Percentiles rank a stretch among this genome's conserved stretches.
Evolutionary conservation across 2,113 vertebrate genomes (phyloP).

Genomic region (Ophthalmolycus amberensis): DNA sequence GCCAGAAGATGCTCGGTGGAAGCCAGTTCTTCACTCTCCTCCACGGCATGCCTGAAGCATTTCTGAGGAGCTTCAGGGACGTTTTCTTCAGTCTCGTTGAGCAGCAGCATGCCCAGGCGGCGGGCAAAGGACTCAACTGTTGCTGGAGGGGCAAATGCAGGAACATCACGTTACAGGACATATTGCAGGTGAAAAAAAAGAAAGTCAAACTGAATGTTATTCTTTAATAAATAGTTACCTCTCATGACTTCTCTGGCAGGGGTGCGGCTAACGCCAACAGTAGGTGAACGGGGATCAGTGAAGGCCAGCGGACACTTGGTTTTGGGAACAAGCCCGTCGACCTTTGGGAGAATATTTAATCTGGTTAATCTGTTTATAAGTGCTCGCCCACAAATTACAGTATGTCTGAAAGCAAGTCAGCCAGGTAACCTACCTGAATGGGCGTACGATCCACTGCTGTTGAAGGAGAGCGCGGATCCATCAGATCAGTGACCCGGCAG

Average conservation of each 20-base stretch:
- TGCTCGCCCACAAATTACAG: neutral
- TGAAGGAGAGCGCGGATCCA: constrained; percentile 91
- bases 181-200: neutral
- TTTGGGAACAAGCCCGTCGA: constrained; percentile 45
- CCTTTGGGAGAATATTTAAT: constrained; percentile 40
- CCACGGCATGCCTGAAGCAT: constrained; percentile 8
- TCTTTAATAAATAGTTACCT: constrained; percentile 73
- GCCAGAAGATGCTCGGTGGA: constrained; percentile 72
- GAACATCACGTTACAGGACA: neutral
- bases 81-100: constrained; percentile 69
- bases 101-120: constrained; percentile 85
- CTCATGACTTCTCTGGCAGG: constrained; percentile 85
- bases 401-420: neutral
- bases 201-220: neutral
- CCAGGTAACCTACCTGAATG: constrained; percentile 74
- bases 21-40: constrained; percentile 50
- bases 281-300: constrained; percentile 90
- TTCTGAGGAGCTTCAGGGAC: constrained; percentile 21
- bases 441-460: constrained; percentile 87
- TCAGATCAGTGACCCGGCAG: constrained; percentile 75
- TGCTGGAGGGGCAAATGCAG: constrained; percentile 73
- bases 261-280: constrained; percentile 87
- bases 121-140: constrained; percentile 83
- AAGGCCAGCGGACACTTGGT: constrained; percentile 40
- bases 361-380: neutral